Base-by-base conservation (phyloP, 2,888 invertebrate genomes). In the Hemicrepidius hirtus region DNA sequence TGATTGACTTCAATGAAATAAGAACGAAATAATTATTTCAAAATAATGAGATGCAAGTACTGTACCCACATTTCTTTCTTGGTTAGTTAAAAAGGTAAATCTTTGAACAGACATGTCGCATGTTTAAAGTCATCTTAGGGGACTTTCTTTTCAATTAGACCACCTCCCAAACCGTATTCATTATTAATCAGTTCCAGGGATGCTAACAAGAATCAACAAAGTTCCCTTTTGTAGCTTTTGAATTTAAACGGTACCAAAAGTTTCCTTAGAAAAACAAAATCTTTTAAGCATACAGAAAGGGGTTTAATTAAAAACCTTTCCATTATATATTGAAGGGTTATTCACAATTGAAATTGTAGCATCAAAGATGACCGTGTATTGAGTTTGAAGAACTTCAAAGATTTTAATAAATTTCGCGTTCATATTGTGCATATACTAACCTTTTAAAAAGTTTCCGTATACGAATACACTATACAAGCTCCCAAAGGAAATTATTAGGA, bases 401-500 rank as follows among this genome's bases (percentile, higher is more conserved):
- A 16, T 44, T 44, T 44, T 16, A 18, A n/a, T n/a, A n/a, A 16
- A 44, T 13, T 13, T 16, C n/a, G 41, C 41, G 24, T 24, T 24
- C 24, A 2, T 24, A 3, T 44, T 1, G 4, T 41, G 44, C 18
- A 5, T 18, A 9, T 16, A 18, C 16, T 18, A 16, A 53, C 12
- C 5, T 20, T 53, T 28, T 28, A 10, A 20, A 21, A 21, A 24
- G 13, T 24, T 24, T 53, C 13, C 24, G 21, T 50, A n/a, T n/a
- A 20, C 20, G 3, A 10, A 4, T 21, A 50, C n/a, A n/a, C 50
- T 49, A 49, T 12, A 41, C 32, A 32, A 35, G 37, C 57, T 57
- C 37, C 37, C 35, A 37, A n/a, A 57, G 18, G 18, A 57, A 57
- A 57, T 57, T 57, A 37, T 57, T 57, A 57, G 57, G 20, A 37